phyloP scores from a whole-genome alignment of 2,797 vertebrate species.

The Threskiornis aethiopicus region DNA sequence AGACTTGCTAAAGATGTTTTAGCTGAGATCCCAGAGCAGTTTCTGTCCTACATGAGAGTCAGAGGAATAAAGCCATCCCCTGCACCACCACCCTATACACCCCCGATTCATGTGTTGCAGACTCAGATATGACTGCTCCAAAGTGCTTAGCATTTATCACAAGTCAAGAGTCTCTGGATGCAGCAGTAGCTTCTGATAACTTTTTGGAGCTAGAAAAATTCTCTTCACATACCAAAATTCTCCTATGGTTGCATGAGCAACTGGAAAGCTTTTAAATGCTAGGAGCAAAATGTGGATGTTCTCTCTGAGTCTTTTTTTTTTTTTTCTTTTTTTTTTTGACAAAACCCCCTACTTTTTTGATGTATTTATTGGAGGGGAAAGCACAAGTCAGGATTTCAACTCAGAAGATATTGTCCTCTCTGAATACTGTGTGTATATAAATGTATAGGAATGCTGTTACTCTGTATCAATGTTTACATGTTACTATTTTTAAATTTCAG shows the following conservation, averaged over 20 bases:
- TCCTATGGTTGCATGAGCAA: slow-evolving; percentile 76
- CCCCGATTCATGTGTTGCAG: slow-evolving; percentile 85
- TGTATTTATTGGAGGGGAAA: slow-evolving; percentile 65
- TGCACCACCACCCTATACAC: slow-evolving; percentile 92
- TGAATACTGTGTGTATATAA: slow-evolving; percentile 76
- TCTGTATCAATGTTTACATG: slow-evolving; percentile 93
- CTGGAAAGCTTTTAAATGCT: slow-evolving; percentile 69
- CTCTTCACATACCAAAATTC: slow-evolving; percentile 79
- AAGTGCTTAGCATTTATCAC: neutral
- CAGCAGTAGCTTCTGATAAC: slow-evolving; percentile 53
- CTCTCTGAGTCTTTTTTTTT: slow-evolving; percentile 42
- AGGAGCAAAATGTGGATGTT: slow-evolving; percentile 64
- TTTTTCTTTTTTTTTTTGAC: neutral
- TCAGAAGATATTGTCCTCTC: slow-evolving; percentile 67
- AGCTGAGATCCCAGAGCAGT: slow-evolving; percentile 96
- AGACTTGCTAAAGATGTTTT: slow-evolving; percentile 94
- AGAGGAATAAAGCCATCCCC: slow-evolving; percentile 94
- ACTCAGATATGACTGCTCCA: slow-evolving; percentile 89
- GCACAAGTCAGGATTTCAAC: slow-evolving; percentile 78
- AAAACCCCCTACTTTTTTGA: slow-evolving; percentile 58
- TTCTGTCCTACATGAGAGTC: slow-evolving; percentile 96
- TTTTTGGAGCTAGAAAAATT: slow-evolving; percentile 68
- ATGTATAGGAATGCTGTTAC: slow-evolving; percentile 79
- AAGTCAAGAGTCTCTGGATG: slow-evolving; percentile 30
- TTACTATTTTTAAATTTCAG: slow-evolving; percentile 90